Evolutionary conservation across 2,113 vertebrate genomes (phyloP).

Genomic region (Irena cyanogastra): DNA sequence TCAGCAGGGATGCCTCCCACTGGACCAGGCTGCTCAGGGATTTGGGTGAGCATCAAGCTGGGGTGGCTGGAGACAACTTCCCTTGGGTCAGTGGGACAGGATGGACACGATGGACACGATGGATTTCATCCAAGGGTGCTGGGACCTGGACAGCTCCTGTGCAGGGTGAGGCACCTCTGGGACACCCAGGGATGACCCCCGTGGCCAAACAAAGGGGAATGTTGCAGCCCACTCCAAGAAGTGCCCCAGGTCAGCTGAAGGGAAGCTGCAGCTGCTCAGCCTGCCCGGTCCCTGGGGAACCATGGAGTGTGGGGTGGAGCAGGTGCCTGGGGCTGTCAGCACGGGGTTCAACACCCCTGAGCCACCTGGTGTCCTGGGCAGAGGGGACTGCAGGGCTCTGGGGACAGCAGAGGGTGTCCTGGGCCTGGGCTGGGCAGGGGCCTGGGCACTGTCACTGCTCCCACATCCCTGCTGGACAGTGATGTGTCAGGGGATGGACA

Average conservation of each 20-base stretch:
- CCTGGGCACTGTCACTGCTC: background rate
- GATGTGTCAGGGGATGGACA: background rate
- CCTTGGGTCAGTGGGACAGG: accelerated
- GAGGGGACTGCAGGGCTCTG: background rate
- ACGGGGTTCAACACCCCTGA: background rate
- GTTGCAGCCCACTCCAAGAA: background rate
- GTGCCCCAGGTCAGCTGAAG: background rate
- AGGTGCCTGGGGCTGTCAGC: background rate
- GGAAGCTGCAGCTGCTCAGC: background rate
- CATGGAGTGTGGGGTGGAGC: background rate
- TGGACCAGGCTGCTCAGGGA: background rate
- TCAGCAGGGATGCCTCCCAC: background rate
- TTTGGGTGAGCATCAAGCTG: background rate
- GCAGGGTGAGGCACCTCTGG: background rate
- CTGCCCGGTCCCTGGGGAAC: no score
- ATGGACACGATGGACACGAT: background rate
- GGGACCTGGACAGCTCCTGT: background rate
- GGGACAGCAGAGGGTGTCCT: accelerated
- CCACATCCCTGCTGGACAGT: accelerated
- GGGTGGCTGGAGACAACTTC: background rate
- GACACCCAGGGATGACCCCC: no score
- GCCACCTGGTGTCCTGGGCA: background rate
- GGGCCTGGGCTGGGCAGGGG: background rate
- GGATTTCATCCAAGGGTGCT: background rate
- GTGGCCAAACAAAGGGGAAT: background rate